phyloP scores from a whole-genome alignment of 2,113 vertebrate species.

The Agapornis roseicollis region DNA sequence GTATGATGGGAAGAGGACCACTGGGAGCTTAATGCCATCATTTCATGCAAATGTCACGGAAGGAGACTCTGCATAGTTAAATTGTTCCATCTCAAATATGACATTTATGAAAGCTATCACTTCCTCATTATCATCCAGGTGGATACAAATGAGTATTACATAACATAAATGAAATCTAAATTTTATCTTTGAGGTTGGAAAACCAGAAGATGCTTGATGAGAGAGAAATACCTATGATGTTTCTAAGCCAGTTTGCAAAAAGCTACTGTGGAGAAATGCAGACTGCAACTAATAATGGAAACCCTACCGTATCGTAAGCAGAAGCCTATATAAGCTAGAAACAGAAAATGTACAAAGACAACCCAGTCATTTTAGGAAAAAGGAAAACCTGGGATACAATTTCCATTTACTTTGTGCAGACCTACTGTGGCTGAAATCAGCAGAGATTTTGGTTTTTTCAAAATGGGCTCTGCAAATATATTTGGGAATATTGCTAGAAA shows the following conservation, averaged over 20 bases:
- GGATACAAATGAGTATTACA: neutral
- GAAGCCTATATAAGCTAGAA: neutral
- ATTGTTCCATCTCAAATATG: neutral
- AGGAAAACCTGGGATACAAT: neutral
- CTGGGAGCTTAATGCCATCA: conserved; percentile 34
- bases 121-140: neutral
- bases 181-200: neutral
- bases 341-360: neutral
- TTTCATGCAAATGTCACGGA: conserved; percentile 23
- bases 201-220: neutral
- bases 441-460: neutral
- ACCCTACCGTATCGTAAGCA: neutral
- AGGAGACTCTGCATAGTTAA: neutral
- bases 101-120: conserved; percentile 16
- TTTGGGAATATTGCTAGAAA: neutral
- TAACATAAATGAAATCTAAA: conserved; percentile 3
- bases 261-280: neutral
- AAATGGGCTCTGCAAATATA: neutral
- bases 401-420: neutral
- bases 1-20: conserved; percentile 5
- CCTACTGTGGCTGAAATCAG: neutral
- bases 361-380: neutral
- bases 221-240: neutral
- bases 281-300: neutral
- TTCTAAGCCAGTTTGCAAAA: neutral